These are phyloP conservation scores for Hipposideros armiger DNA, from an alignment of 2,113 vertebrate species.

Conservation along the genomic window DNA sequence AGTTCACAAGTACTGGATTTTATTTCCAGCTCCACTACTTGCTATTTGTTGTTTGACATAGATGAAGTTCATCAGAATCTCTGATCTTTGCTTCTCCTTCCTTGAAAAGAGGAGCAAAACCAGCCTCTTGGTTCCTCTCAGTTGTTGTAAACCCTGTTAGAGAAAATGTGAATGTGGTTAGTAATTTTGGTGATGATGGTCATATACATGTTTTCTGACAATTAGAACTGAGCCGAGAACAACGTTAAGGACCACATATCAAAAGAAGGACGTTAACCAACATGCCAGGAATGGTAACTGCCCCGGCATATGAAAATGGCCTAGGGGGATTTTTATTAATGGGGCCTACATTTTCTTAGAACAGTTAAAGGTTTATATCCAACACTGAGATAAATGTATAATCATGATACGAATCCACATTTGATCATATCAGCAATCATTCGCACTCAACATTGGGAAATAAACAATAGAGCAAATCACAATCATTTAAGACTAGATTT, in stretches of 20 bases:
- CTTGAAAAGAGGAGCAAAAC: not conserved
- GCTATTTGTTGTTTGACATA: not conserved
- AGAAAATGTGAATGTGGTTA: not conserved
- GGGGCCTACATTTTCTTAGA: not conserved
- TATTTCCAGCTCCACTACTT: not conserved
- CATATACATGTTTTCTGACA: not conserved
- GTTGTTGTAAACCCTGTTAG: not conserved
- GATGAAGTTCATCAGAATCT: not conserved
- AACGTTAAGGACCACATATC: not conserved
- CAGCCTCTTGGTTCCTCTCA: not conserved
- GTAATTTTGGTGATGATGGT: not conserved
- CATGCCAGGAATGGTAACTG: not conserved
- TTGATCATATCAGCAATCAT: not conserved
- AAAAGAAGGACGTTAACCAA: not conserved
- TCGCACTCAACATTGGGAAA: not conserved
- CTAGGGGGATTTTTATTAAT: not conserved
- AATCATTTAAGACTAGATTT: not conserved
- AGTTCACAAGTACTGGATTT: not conserved
- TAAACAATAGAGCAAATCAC: not conserved
- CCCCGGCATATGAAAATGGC: not conserved
- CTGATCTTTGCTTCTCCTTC: not conserved
- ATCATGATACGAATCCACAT: not conserved
- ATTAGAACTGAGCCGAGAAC: not conserved
- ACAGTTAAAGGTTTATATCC: not conserved
- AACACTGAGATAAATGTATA: not conserved